A percentile compares a stretch with the other conserved stretches of the same genome.
These are phyloP conservation scores for Andrena praecox DNA, from an alignment of 2,888 invertebrate genomes.

Conservation along the genomic window DNA sequence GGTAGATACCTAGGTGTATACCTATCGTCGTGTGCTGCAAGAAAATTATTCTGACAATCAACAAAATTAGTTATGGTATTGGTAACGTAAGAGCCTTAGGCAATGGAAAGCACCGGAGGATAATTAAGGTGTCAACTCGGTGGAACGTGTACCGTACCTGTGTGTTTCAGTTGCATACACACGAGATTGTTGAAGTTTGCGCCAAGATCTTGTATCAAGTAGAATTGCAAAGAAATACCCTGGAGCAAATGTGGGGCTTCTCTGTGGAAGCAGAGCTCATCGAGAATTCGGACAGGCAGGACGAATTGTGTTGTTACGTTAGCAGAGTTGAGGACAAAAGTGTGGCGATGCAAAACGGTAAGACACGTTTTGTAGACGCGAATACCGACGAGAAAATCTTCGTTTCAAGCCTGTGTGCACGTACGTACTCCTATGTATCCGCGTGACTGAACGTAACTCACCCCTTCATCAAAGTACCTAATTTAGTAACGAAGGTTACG, in stretches of 20 bases:
- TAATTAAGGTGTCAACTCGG: no score
- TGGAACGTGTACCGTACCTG: no score
- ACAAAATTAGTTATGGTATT: no score
- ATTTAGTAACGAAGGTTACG: conserved; percentile 55
- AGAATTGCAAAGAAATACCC: conserved; percentile 94
- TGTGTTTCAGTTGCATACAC: conserved; percentile 91
- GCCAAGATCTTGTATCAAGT: conserved; percentile 98
- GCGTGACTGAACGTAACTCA: not conserved
- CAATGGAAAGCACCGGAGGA: no score
- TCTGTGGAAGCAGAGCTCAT: conserved; percentile 98
- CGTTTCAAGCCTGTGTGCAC: not conserved
- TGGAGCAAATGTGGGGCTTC: conserved; percentile 99
- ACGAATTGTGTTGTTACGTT: conserved; percentile 98
- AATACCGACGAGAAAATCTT: not conserved
- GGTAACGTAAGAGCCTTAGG: no score
- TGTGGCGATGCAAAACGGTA: conserved; percentile 98
- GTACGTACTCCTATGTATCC: not conserved
- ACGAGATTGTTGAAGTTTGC: conserved; percentile 98
- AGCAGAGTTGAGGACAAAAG: conserved; percentile 98
- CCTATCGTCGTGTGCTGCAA: not conserved
- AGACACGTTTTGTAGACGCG: conserved; percentile 76
- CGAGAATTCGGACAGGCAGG: conserved; percentile 97
- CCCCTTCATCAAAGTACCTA: conserved; percentile 19
- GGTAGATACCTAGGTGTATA: not conserved
- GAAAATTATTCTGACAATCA: no score